A percentile compares a stretch with the other conserved stretches of the same genome.
Conservation (phyloP, 1,140 invertebrate species). For the Aphelinus certus region DNA sequence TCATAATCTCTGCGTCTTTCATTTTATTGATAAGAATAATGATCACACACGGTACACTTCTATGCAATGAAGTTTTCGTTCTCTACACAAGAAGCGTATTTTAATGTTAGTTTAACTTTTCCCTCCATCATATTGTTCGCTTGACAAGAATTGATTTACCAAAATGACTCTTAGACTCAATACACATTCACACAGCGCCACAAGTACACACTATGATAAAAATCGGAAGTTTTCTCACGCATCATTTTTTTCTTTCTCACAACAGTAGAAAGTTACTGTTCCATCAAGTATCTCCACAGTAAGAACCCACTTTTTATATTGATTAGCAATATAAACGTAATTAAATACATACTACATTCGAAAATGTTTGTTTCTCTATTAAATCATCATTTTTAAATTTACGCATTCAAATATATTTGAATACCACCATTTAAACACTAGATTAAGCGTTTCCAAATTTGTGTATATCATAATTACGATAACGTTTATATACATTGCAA, state of each 20-base stretch:
- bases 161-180: slow-evolving; percentile 12
- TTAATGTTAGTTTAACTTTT: slow-evolving; percentile 17
- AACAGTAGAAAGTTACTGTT: slow-evolving; percentile 6
- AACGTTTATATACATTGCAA: too few species aligned
- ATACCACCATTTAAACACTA: too few species aligned
- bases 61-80: slow-evolving; percentile 14
- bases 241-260: background rate
- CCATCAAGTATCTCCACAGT: background rate
- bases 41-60: background rate
- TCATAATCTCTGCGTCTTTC: background rate
- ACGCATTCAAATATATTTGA: too few species aligned
- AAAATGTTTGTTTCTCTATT: too few species aligned
- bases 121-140: slow-evolving; percentile 12
- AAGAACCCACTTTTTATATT: slow-evolving; percentile 13
- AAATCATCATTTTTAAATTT: too few species aligned
- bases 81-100: slow-evolving; percentile 17
- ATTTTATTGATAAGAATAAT: slow-evolving; percentile 3
- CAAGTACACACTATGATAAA: slow-evolving; percentile 20
- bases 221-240: slow-evolving; percentile 12
- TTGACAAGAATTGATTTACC: slow-evolving; percentile 17
- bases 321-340: background rate
- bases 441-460: too few species aligned
- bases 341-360: too few species aligned
- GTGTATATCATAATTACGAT: too few species aligned
- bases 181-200: background rate